Conservation (phyloP, 2,888 invertebrate genomes). For the Pandemis corylana region DNA sequence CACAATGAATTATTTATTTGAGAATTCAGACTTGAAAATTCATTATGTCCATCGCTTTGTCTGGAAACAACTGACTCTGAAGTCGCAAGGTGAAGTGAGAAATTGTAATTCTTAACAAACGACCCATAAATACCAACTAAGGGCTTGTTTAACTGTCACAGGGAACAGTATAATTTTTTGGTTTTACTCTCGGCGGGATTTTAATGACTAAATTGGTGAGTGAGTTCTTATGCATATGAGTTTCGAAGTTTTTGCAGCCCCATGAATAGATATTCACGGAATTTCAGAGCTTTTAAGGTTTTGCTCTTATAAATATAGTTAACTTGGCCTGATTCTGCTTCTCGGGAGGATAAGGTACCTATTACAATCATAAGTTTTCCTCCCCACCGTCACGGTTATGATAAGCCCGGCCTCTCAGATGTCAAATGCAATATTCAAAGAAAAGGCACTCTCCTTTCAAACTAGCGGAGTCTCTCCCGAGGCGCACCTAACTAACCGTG, state of each 20-base stretch:
- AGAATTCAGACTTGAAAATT: constrained; percentile 71
- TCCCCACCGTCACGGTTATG: constrained; percentile 52
- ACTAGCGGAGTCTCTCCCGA: constrained; percentile 61
- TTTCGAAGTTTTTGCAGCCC: constrained; percentile 26
- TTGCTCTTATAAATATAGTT: constrained; percentile 26
- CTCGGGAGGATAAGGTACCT: constrained; percentile 51
- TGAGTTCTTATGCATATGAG: constrained; percentile 23
- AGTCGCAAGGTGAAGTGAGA: constrained; percentile 61
- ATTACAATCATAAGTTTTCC: constrained; percentile 54
- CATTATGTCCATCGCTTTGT: constrained; percentile 69
- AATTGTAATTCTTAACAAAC: constrained; percentile 65
- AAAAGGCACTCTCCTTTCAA: constrained; percentile 68
- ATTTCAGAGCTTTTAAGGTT: constrained; percentile 31
- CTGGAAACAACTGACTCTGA: constrained; percentile 57
- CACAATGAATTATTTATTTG: constrained; percentile 81
- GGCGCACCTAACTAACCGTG: constrained; percentile 77
- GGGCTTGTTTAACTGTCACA: constrained; percentile 55
- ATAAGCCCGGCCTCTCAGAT: constrained; percentile 66
- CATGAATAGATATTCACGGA: constrained; percentile 22
- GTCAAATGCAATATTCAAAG: constrained; percentile 75
- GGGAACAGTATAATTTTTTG: constrained; percentile 49
- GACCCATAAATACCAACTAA: constrained; percentile 62
- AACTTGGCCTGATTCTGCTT: constrained; percentile 33
- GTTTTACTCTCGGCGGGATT: constrained; percentile 53
- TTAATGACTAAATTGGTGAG: constrained; percentile 62